Percentiles rank a stretch among this genome's conserved stretches.
Evolutionary conservation across 2,113 vertebrate species (phyloP).

Genomic region (Sinocyclocheilus maitianheensis): DNA sequence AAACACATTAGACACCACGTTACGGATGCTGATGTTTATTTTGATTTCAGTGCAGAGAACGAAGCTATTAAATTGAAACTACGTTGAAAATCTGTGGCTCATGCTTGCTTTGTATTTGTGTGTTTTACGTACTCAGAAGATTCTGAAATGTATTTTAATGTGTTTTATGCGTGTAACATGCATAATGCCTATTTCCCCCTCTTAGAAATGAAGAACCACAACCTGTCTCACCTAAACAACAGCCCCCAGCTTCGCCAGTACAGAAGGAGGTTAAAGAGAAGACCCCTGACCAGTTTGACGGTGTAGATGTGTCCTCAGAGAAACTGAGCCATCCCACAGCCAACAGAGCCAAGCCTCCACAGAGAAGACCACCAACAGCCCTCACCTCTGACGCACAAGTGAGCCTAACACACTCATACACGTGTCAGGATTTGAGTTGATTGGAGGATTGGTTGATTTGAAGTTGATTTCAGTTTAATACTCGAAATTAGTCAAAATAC

Average conservation of each 20-base stretch:
- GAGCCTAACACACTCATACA: slow-evolving; percentile 21
- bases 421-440: background rate
- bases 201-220: slow-evolving; percentile 61
- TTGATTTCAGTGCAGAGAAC: background rate
- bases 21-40: background rate
- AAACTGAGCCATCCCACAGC: slow-evolving; percentile 78
- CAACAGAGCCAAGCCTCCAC: slow-evolving; percentile 76
- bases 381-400: slow-evolving; percentile 51
- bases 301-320: slow-evolving; percentile 65
- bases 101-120: background rate
- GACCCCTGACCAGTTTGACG: slow-evolving; percentile 67
- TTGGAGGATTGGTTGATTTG: background rate
- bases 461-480: background rate
- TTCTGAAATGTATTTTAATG: background rate
- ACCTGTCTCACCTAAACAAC: background rate
- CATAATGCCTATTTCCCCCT: background rate
- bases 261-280: slow-evolving; percentile 59
- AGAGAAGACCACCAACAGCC: slow-evolving; percentile 73
- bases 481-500: background rate
- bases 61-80: background rate
- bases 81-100: background rate
- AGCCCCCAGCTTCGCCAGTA: slow-evolving; percentile 53
- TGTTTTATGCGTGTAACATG: background rate
- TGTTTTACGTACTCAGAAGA: background rate
- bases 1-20: background rate